A percentile compares a stretch with the other conserved stretches of the same genome.
Evolutionary conservation across 2,888 invertebrate genomes (phyloP).

Genomic region (Sarcophaga subvicina): DNA sequence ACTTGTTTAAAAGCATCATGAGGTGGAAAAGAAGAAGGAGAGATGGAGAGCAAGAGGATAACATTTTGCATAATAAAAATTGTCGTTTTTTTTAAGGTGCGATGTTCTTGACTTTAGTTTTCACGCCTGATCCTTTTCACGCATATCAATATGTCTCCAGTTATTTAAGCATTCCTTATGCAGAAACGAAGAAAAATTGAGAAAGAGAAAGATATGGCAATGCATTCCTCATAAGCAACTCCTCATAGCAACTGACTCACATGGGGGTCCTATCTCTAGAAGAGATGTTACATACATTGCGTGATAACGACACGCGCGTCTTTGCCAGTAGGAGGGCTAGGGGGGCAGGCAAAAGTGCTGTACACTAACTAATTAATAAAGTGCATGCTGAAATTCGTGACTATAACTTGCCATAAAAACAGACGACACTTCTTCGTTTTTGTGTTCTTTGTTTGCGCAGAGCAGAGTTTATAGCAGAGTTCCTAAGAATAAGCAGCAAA

Average conservation of each 20-base stretch:
- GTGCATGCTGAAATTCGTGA: slow-evolving; percentile 62
- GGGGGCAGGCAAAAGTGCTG: not conserved
- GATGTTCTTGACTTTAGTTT: slow-evolving; percentile 78
- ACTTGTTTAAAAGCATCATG: not conserved
- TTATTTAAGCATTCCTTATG: slow-evolving; percentile 24
- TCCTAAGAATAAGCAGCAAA: slow-evolving; percentile 25
- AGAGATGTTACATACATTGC: slow-evolving; percentile 52
- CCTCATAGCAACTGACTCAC: slow-evolving; percentile 27
- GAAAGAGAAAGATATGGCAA: no score
- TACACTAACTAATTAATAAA: slow-evolving; percentile 63
- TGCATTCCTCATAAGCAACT: no score
- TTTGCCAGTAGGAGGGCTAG: not conserved
- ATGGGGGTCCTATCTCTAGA: slow-evolving; percentile 53
- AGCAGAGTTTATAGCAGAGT: slow-evolving; percentile 36
- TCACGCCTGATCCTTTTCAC: slow-evolving; percentile 75
- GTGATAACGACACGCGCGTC: slow-evolving; percentile 61
- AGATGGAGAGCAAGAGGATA: not conserved
- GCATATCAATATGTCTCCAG: slow-evolving; percentile 34
- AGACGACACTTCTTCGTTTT: slow-evolving; percentile 54
- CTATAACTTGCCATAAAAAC: slow-evolving; percentile 58
- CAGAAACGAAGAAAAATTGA: slow-evolving; percentile 3
- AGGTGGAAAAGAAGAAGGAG: no score
- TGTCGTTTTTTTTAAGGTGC: slow-evolving; percentile 71
- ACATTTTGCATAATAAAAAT: slow-evolving; percentile 3
- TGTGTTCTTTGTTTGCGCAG: no score